Base-by-base conservation (phyloP, 2,888 invertebrate species). In the Diabrotica balteata region DNA sequence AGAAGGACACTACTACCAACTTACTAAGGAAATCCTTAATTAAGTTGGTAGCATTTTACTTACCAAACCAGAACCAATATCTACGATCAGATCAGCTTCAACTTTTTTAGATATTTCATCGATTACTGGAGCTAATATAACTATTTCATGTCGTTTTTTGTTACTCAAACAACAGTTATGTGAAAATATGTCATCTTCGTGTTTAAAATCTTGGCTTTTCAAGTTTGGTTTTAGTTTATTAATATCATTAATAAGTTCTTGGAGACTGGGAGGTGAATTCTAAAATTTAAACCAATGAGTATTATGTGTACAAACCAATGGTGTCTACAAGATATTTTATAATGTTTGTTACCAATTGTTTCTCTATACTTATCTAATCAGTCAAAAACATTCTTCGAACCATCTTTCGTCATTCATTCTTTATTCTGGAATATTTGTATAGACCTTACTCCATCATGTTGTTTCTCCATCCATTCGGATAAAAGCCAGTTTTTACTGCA, bases 21-120 rank as follows among this genome's bases (percentile, higher is more conserved):
- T n/a, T n/a, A n/a, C n/a, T n/a, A n/a, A n/a, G n/a, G n/a, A n/a
- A n/a, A n/a, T 17, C 17, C 17, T 17, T 17, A 17, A 17, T 17
- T 17, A 17, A 17, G 17, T 17, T 17, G 17, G 17, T 17, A 17
- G 17, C 17, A 58, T 8, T 44, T 8, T 65, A 77, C 87, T 87
- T 85, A 91, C 91, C 85, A 93, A 83, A 7, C 93, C 93, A 11
- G 90, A 88, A 10, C 93, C 93, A 75, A 93, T 86, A 82, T 93
- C 93, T 0, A 93, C 86, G 22, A 93, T 84, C 2, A 87, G 82
- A 58, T 86, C 80, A 66, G 88, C 86, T 7, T 83, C 80, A 7
- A 80, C 78, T 44, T 82, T 73, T n/a, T 78, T 74, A 75, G 89
- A 90, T 57, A 87, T 75, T 22, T 82, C 75, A 65, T 86, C 82